A percentile compares a stretch with the other conserved stretches of the same genome.
Conservation (phyloP, 2,113 vertebrate species). For the Caranx melampygus region DNA sequence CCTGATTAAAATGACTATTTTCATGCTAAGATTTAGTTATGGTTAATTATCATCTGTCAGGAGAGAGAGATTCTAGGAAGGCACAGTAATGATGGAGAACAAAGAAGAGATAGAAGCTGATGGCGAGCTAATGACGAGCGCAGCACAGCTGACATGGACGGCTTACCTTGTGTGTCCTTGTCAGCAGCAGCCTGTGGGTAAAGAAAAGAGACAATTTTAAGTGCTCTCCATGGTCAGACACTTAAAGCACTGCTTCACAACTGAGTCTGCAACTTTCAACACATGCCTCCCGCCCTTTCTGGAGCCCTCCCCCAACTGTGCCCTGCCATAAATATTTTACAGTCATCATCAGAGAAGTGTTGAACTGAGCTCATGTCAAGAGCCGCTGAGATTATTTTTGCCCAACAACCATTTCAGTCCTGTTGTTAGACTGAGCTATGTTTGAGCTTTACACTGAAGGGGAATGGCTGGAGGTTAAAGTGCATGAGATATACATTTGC, state of each 20-base stretch:
- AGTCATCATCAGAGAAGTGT: constrained; percentile 19
- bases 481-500: neutral
- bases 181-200: constrained; percentile 34
- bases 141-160: neutral
- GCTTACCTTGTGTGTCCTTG: constrained; percentile 53
- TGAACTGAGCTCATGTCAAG: constrained; percentile 18
- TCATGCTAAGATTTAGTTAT: constrained; percentile 58
- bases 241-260: constrained; percentile 19
- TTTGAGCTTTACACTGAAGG: neutral
- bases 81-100: constrained; percentile 16
- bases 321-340: constrained; percentile 55
- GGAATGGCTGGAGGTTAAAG: neutral
- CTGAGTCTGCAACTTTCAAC: constrained; percentile 23
- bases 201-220: constrained; percentile 37
- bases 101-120: constrained; percentile 22
- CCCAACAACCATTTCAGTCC: constrained; percentile 11
- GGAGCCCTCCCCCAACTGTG: neutral
- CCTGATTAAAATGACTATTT: constrained; percentile 42
- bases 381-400: constrained; percentile 16
- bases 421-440: constrained; percentile 6
- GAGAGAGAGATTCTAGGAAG: constrained; percentile 39
- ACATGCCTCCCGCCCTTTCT: neutral
- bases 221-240: constrained; percentile 14
- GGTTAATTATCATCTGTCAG: constrained; percentile 50
- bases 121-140: constrained; percentile 23